Evolutionary conservation across 2,113 vertebrate genomes (phyloP).

Genomic region (Petrocephalus microphthalmus): DNA sequence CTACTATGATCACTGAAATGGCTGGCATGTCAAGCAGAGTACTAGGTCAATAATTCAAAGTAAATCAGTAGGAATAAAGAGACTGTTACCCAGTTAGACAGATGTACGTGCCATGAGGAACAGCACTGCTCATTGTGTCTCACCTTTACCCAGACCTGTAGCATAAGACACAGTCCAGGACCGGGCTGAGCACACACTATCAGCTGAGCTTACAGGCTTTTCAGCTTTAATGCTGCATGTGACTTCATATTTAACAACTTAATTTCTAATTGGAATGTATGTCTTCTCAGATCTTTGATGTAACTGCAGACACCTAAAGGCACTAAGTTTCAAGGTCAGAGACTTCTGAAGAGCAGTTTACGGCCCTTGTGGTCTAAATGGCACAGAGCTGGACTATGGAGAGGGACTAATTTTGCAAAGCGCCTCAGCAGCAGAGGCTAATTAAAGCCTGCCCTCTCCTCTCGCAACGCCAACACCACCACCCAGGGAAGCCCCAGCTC

Average conservation of each 20-base stretch:
- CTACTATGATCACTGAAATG: background rate
- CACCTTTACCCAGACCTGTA: background rate
- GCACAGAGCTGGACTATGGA: conserved; percentile 29
- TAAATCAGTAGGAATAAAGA: background rate
- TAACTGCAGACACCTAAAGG: background rate
- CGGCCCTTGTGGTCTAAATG: background rate
- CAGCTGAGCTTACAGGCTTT: background rate
- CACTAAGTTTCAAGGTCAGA: background rate
- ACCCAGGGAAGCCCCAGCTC: conserved; percentile 21
- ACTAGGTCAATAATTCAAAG: background rate
- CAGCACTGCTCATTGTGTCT: background rate
- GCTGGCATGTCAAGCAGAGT: background rate
- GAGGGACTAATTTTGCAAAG: conserved; percentile 36
- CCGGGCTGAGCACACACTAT: background rate
- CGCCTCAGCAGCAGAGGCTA: conserved; percentile 38
- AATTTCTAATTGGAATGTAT: background rate
- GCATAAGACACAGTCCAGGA: background rate
- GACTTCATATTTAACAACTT: background rate
- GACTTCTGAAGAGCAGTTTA: background rate
- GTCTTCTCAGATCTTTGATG: background rate
- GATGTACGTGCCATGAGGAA: background rate
- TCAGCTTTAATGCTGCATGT: background rate
- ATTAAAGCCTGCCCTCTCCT: conserved; percentile 31
- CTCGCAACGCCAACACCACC: background rate
- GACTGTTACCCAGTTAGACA: background rate